Percentiles rank a stretch among this genome's conserved stretches.
Conservation (phyloP, 2,113 vertebrate genomes). For the Scomber scombrus region DNA sequence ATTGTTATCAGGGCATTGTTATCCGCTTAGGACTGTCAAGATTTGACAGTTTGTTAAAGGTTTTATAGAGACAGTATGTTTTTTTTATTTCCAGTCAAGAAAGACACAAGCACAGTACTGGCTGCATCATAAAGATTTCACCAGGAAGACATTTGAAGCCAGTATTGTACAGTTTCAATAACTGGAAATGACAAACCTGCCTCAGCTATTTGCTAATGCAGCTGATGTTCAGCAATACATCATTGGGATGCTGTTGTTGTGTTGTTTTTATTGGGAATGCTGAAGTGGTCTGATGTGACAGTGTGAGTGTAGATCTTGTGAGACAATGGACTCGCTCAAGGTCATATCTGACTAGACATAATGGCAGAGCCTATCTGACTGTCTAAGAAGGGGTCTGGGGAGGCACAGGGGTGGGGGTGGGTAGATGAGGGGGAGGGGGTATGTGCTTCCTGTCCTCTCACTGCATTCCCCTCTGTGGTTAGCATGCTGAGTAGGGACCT, state of each 20-base stretch:
- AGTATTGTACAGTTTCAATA: constrained; percentile 46
- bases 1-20: constrained; percentile 3
- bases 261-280: constrained; percentile 72
- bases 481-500: constrained; percentile 61
- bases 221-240: constrained; percentile 60
- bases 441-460: constrained; percentile 31
- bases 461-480: constrained; percentile 58
- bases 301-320: constrained; percentile 63
- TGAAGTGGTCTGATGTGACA: constrained; percentile 72
- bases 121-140: constrained; percentile 52
- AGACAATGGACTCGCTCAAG: constrained; percentile 76
- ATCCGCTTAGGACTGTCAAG: neutral
- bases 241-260: constrained; percentile 64
- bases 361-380: constrained; percentile 58
- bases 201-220: constrained; percentile 72
- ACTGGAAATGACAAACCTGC: constrained; percentile 68
- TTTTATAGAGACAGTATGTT: constrained; percentile 26
- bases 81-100: constrained; percentile 34
- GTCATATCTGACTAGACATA: constrained; percentile 73
- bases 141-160: constrained; percentile 28
- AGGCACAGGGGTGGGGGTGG: constrained; percentile 10
- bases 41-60: neutral
- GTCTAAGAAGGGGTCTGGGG: constrained; percentile 37
- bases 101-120: constrained; percentile 28
- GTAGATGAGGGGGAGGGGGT: neutral